Conservation (phyloP, 2,113 vertebrate species). For the Chionodraco myersi region DNA sequence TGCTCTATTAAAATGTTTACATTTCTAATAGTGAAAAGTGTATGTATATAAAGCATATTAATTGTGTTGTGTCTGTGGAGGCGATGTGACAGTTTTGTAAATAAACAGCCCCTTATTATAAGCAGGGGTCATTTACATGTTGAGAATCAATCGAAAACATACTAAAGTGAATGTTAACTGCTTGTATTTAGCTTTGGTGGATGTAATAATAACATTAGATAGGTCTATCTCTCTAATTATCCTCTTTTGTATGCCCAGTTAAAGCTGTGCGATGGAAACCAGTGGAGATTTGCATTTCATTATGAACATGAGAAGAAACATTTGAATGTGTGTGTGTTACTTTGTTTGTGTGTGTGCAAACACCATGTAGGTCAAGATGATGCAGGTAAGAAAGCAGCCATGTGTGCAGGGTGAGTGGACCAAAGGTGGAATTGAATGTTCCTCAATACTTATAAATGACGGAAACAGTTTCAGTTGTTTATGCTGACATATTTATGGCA, state of each 20-base stretch:
- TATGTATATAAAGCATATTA: too few relatives aligned
- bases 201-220: neutral
- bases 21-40: too few relatives aligned
- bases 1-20: neutral
- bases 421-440: neutral
- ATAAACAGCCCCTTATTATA: neutral
- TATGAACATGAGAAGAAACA: neutral
- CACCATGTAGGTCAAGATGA: neutral
- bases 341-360: neutral
- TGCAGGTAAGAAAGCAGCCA: neutral
- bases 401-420: neutral
- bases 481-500: too few relatives aligned
- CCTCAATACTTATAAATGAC: too few relatives aligned
- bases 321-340: constrained; percentile 34
- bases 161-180: neutral
- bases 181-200: neutral
- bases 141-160: too few relatives aligned
- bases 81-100: neutral
- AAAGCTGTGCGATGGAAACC: neutral
- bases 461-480: too few relatives aligned
- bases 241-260: neutral
- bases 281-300: constrained; percentile 17
- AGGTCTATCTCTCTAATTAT: neutral
- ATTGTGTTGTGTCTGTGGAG: too few relatives aligned
- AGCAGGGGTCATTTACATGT: too few relatives aligned